Base-by-base conservation (phyloP, 2,888 invertebrate species). In the Ichneumon xanthorius region DNA sequence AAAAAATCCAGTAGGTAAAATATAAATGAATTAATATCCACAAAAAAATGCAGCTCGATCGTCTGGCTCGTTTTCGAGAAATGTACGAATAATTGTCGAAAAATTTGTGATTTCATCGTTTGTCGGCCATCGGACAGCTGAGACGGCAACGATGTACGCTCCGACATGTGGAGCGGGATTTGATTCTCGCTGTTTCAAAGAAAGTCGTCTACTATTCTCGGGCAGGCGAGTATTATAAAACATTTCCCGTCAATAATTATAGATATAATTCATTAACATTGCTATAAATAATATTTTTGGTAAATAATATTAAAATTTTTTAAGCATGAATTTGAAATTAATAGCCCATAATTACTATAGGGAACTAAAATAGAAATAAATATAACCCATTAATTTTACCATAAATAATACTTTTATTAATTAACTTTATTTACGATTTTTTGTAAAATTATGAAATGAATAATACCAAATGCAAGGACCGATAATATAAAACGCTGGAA, bases 1-100 rank as follows among this genome's bases (percentile, higher is more conserved):
- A 61, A 61, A 63, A 75, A 75, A 75, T 45, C 11, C 45, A n/a
- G 61, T 67, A 76, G 30, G 63, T 76, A 11, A 37, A 19, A 53
- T 76, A 63, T 67, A 53, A 33, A 76, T 67, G 11, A 16, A 53
- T 50, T 19, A 14, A 33, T 67, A 45, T 11, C n/a, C n/a, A 19
- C n/a, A 45, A 45, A 45, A 67, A 45, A 19, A 19, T n/a, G 19
- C 37, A 22, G 40, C n/a, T 19, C 4, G 7, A 40, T 40, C 40
- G 45, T 14, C 40, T 14, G 37, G 22, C 30, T 26, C 26, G 61
- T 26, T 61, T 5, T 61, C 30, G 61, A 30, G 9, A 61, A 61
- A 61, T 61, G 9, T 14, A 26, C 61, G 14, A 26, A 61, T 26
- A 61, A 26, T 9, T 30, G 26, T 22, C 30, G 26, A 26, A 61